Base-by-base conservation (phyloP, 2,113 vertebrate species). In the Xenopus laevis region DNA sequence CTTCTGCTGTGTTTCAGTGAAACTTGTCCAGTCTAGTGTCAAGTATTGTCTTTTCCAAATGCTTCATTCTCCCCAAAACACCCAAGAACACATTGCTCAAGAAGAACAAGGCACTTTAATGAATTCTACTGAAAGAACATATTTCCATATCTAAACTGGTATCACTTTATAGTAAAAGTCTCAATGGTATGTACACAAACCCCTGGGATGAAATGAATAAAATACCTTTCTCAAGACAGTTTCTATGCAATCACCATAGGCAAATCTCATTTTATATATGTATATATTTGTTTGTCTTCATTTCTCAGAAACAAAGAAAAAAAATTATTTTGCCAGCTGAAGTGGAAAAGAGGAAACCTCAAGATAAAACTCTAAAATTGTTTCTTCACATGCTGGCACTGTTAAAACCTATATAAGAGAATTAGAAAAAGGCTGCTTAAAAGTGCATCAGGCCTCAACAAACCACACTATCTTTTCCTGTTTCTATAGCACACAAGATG, bases 401-500 rank as follows among this genome's bases (percentile, higher is more conserved):
- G 83, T 77, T 79, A 83, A 83, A 81, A 82, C 80, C 75, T 79
- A 79, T 71, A 68, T 80, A 81, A 79, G 81, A 67, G 76, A 72
- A 69, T 74, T 82, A 75, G n/a, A 52, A 78, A 79, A 62, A 75
- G 30, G 50, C 33, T 74, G 71, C 79, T 73, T 44, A 78, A 68
- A 33, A 33, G 67, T 46, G 52, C 50, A 53, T 74, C 21, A 68
- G 44, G 73, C 30, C 73, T 75, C 40, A 21, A 11, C 68, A 75
- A 68, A 60, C 17, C 17, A 61, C 57, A 68, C n/a, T 11, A 67
- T 33, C 45, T 52, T n/a, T 67, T 67, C 65, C 46, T 63, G 46
- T 40, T 89, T 86, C 83, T 85, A 78, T 71, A 79, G 83, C 75
- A 81, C 75, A 79, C 83, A 81, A 61, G 78, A 82, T 71, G 73